phyloP scores from a whole-genome alignment of 2,797 vertebrate species.

The Chelon labrosus region DNA sequence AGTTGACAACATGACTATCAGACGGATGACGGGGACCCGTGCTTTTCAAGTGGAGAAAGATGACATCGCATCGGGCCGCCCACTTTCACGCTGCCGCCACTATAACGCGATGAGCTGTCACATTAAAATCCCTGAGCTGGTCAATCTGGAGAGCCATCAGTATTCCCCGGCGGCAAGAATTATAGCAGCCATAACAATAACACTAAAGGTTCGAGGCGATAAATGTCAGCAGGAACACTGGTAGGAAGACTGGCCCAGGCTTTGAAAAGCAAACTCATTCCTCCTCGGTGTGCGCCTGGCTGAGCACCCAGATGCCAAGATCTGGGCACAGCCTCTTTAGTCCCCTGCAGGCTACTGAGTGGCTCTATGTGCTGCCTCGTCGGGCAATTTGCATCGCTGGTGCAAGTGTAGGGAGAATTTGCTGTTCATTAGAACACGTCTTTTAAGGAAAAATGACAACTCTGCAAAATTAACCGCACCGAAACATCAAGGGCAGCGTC shows the following conservation, averaged over 20 bases:
- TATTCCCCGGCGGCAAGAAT: constrained; percentile 44
- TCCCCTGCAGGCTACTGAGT: constrained; percentile 41
- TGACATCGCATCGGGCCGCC: constrained; percentile 38
- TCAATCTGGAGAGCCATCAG: constrained; percentile 60
- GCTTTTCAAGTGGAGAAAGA: constrained; percentile 52
- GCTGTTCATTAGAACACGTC: constrained; percentile 6
- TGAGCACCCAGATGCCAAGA: constrained; percentile 46
- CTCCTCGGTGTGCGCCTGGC: constrained; percentile 40
- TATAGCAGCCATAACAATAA: constrained; percentile 77
- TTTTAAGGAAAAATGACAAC: constrained; percentile 1
- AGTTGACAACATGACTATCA: constrained; percentile 48
- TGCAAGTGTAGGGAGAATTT: constrained; percentile 7
- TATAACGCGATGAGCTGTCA: constrained; percentile 73
- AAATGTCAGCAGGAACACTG: constrained; percentile 70
- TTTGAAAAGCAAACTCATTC: constrained; percentile 51
- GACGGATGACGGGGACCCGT: constrained; percentile 40
- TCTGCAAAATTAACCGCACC: not conserved
- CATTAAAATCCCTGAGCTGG: constrained; percentile 65
- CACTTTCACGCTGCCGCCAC: constrained; percentile 61
- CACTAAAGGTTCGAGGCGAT: constrained; percentile 68
- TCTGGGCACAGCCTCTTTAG: constrained; percentile 41
- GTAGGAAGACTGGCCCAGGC: constrained; percentile 36
- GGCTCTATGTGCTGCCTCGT: constrained; percentile 39
- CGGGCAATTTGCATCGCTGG: constrained; percentile 16
- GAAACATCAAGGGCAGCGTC: constrained; percentile 11